These are phyloP conservation scores for Sorex fumeus DNA, from an alignment of 2,113 vertebrate genomes.

Conservation along the genomic window DNA sequence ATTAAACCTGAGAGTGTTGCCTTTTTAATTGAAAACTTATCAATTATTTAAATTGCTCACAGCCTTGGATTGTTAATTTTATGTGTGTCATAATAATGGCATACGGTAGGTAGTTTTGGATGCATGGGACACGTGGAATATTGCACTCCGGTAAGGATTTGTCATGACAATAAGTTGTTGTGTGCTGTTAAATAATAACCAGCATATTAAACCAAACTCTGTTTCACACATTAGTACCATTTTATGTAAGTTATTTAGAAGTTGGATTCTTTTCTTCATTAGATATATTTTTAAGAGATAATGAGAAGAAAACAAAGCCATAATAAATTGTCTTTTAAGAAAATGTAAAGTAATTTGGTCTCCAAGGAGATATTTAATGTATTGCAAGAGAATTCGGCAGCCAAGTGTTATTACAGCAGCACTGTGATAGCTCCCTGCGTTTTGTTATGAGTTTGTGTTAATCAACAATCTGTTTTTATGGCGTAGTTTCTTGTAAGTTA, in stretches of 20 bases:
- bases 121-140: conserved; percentile 61
- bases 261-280: conserved; percentile 80
- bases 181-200: conserved; percentile 74
- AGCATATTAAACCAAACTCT: conserved; percentile 72
- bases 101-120: conserved; percentile 66
- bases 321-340: conserved; percentile 87
- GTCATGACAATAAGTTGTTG: conserved; percentile 55
- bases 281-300: conserved; percentile 84
- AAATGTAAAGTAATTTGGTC: conserved; percentile 85
- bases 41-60: conserved; percentile 83
- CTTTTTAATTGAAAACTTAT: conserved; percentile 87
- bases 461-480: conserved; percentile 86
- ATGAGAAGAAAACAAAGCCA: conserved; percentile 84
- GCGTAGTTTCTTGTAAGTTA: conserved; percentile 83
- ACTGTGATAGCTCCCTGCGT: conserved; percentile 75
- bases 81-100: conserved; percentile 69
- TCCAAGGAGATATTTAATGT: conserved; percentile 85
- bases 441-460: conserved; percentile 85
- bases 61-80: conserved; percentile 81
- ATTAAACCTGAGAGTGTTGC: conserved; percentile 79
- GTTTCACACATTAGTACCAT: conserved; percentile 69
- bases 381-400: conserved; percentile 82
- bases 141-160: conserved; percentile 35
- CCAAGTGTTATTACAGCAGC: conserved; percentile 81
- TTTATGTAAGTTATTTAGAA: conserved; percentile 83